These are phyloP conservation scores for Drosophila glabriapex DNA, from an alignment of 2,888 invertebrate species.

Conservation along the genomic window DNA sequence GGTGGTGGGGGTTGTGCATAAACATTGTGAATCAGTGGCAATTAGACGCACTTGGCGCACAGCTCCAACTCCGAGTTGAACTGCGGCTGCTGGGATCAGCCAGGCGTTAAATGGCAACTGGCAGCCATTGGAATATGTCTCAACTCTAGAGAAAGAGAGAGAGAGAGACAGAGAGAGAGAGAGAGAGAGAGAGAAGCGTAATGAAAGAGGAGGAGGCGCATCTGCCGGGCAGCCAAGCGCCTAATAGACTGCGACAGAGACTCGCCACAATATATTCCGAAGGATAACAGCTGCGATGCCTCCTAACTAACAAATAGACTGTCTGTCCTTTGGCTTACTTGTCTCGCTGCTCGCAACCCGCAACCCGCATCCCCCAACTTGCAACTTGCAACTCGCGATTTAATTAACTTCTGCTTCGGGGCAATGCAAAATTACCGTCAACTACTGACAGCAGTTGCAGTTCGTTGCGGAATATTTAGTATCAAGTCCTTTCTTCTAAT, in stretches of 20 bases:
- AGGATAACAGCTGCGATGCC: slow-evolving; percentile 6
- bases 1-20: slow-evolving; percentile 4
- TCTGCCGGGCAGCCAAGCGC: slow-evolving; percentile 65
- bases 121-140: slow-evolving; percentile 51
- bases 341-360: not conserved
- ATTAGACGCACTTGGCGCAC: slow-evolving; percentile 50
- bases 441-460: slow-evolving; percentile 1
- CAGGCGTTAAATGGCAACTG: slow-evolving; percentile 75
- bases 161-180: not conserved
- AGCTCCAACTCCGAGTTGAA: slow-evolving; percentile 15
- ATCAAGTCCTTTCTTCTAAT: slow-evolving; percentile 7
- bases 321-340: slow-evolving; percentile 27
- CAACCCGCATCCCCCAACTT: not conserved
- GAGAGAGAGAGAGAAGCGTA: not conserved
- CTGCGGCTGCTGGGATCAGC: slow-evolving; percentile 61
- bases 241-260: slow-evolving; percentile 74
- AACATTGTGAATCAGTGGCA: slow-evolving; percentile 34
- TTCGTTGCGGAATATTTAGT: not conserved
- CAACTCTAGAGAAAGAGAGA: not conserved
- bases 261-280: slow-evolving; percentile 6
- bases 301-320: not conserved
- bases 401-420: slow-evolving; percentile 29
- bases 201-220: slow-evolving; percentile 1
- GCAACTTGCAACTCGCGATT: slow-evolving; percentile 21
- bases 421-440: not conserved